Percentiles rank a stretch among this genome's conserved stretches.
These are phyloP conservation scores for Scartelaos histophorus DNA, from an alignment of 2,113 vertebrate genomes.

Conservation along the genomic window DNA sequence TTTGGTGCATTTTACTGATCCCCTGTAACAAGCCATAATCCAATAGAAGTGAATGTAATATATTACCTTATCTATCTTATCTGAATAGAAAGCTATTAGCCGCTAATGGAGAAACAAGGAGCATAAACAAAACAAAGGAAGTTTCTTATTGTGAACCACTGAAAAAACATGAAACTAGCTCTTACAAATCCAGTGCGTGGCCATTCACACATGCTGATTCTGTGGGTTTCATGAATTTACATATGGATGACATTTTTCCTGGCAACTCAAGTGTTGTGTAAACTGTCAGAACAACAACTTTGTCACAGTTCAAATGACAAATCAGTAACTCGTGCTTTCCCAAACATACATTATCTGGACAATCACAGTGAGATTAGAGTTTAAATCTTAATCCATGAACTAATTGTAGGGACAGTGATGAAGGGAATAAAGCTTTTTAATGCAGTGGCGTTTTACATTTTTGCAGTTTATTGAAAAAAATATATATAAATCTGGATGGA, in stretches of 20 bases:
- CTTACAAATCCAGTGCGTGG: neutral
- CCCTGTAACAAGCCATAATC: neutral
- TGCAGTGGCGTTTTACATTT: too few relatives aligned
- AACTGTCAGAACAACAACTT: neutral
- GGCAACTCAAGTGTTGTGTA: neutral
- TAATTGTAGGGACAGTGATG: too few relatives aligned
- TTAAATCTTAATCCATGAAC: too few relatives aligned
- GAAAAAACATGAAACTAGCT: neutral
- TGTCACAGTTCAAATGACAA: neutral
- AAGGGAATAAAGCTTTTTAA: too few relatives aligned
- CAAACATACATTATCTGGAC: neutral
- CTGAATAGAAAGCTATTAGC: neutral
- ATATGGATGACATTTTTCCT: neutral
- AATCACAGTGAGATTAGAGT: too few relatives aligned
- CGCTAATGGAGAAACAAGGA: neutral
- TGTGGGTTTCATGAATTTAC: neutral
- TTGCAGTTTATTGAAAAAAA: too few relatives aligned
- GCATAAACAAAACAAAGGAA: neutral
- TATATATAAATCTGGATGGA: too few relatives aligned
- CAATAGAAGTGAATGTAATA: neutral
- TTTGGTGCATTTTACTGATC: neutral
- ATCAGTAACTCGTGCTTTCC: neutral
- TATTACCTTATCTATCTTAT: neutral
- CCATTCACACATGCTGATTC: slow-evolving; percentile 2
- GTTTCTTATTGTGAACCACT: neutral